Conservation (phyloP, 2,888 invertebrate species). For the Apotomis betuletana region DNA sequence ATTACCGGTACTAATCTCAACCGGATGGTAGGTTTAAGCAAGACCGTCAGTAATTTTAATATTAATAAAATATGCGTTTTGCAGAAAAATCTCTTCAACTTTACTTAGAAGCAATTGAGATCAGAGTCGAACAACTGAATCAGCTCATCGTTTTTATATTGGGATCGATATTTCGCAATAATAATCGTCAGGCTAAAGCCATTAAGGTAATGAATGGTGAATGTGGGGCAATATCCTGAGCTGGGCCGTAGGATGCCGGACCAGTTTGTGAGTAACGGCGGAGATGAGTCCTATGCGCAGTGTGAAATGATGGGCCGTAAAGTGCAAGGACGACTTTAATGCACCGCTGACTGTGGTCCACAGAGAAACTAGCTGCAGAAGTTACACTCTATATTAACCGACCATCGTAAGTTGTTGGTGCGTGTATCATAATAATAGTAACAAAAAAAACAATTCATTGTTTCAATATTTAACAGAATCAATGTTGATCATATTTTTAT, state of each 20-base stretch:
- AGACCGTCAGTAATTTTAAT: constrained; percentile 26
- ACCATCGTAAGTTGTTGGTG: no score
- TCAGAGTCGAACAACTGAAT: constrained; percentile 29
- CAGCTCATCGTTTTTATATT: constrained; percentile 47
- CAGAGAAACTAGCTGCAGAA: neutral
- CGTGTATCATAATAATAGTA: no score
- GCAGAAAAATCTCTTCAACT: constrained; percentile 16
- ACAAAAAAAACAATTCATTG: no score
- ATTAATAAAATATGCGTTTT: constrained; percentile 29
- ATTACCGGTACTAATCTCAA: constrained; percentile 25
- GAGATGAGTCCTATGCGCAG: constrained; percentile 63
- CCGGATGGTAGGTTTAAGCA: constrained; percentile 36
- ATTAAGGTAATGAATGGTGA: constrained; percentile 75
- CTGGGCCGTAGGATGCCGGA: constrained; percentile 68
- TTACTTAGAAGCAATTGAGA: neutral
- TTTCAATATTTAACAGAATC: no score
- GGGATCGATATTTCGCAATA: constrained; percentile 67
- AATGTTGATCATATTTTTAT: no score
- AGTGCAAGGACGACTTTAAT: constrained; percentile 72
- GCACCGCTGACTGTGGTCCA: constrained; percentile 42
- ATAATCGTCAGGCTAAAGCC: constrained; percentile 63
- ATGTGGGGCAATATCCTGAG: constrained; percentile 80
- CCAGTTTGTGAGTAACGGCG: constrained; percentile 75
- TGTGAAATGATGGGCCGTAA: constrained; percentile 52
- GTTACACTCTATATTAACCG: neutral